A percentile compares a stretch with the other conserved stretches of the same genome.
Evolutionary conservation across 2,797 vertebrate genomes (phyloP).

Genomic region (Setipinna tenuifilis): DNA sequence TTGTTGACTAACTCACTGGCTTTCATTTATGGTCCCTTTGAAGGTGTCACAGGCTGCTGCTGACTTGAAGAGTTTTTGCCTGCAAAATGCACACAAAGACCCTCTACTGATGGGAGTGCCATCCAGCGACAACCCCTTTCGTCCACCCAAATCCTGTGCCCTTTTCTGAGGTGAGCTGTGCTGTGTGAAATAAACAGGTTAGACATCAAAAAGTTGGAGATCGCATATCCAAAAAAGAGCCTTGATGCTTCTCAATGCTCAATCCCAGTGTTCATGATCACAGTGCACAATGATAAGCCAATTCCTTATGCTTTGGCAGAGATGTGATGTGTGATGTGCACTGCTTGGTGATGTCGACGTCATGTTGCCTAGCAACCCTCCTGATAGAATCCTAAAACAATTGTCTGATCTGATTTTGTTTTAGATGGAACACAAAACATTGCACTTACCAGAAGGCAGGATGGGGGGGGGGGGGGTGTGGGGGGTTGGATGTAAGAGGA

Average conservation of each 20-base stretch:
- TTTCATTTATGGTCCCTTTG: neutral
- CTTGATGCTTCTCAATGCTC: neutral
- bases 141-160: conserved; percentile 76
- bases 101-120: conserved; percentile 78
- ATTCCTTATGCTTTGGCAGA: neutral
- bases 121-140: conserved; percentile 78
- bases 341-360: conserved; percentile 12
- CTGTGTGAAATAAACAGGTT: neutral
- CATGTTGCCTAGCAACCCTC: conserved; percentile 14
- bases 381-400: conserved; percentile 2
- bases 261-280: neutral
- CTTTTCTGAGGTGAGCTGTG: conserved; percentile 51
- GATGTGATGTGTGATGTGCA: conserved; percentile 9
- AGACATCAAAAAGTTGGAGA: neutral
- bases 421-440: conserved; percentile 19
- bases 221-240: neutral
- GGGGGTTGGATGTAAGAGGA: neutral
- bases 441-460: neutral
- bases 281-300: neutral
- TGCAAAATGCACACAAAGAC: conserved; percentile 78
- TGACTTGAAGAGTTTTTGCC: conserved; percentile 78
- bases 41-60: conserved; percentile 78
- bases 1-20: neutral
- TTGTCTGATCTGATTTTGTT: conserved; percentile 26
- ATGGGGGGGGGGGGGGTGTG: neutral